These are phyloP conservation scores for Eolophus roseicapilla DNA, from an alignment of 2,113 vertebrate genomes.

Conservation along the genomic window DNA sequence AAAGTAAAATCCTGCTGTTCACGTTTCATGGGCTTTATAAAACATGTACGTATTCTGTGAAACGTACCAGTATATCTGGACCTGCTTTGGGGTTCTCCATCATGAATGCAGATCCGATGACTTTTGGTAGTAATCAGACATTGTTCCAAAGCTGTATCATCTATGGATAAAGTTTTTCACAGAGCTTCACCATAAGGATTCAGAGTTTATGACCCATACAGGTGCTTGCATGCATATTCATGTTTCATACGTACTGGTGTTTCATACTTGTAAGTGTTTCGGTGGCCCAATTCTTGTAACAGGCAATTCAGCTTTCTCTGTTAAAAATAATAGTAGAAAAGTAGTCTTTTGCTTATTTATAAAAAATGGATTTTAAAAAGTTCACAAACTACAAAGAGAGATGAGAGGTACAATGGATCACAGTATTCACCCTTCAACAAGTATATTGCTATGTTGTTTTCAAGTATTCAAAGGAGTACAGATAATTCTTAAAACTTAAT, in stretches of 20 bases:
- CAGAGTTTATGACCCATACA: neutral
- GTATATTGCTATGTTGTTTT: neutral
- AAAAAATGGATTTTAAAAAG: neutral
- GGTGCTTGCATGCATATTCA: neutral
- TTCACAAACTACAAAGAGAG: neutral
- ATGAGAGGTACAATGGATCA: neutral
- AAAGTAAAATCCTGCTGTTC: neutral
- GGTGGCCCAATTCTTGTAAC: neutral
- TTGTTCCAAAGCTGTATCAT: neutral
- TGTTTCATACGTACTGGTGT: neutral
- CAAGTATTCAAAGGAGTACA: neutral
- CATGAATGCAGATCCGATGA: neutral
- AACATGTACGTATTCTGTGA: neutral
- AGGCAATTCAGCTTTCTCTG: neutral
- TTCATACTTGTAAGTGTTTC: neutral
- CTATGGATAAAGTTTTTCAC: neutral
- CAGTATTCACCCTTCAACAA: neutral
- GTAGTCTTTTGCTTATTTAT: neutral
- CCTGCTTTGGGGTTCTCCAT: neutral
- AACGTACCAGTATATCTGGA: neutral
- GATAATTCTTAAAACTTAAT: slow-evolving; percentile 1
- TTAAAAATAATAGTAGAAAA: neutral
- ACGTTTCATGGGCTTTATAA: neutral
- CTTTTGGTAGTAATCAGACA: neutral
- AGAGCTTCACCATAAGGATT: neutral